Conservation (phyloP, 2,113 vertebrate species). For the Esox niger region DNA sequence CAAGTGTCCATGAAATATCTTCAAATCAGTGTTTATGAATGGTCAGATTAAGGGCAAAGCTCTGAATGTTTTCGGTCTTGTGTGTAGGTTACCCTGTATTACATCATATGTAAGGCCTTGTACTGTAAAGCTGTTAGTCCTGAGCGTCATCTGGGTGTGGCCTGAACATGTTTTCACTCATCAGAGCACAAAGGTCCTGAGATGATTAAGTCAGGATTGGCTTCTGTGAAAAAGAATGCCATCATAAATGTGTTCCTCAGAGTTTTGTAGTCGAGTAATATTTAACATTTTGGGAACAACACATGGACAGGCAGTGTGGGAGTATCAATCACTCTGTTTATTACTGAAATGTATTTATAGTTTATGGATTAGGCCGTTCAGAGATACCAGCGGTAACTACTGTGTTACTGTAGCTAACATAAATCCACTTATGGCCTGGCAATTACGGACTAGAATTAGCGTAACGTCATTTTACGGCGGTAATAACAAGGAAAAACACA, state of each 20-base stretch:
- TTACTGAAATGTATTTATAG: too few species aligned
- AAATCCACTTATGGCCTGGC: too few species aligned
- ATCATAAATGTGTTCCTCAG: slow-evolving; percentile 39
- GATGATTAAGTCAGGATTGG: slow-evolving; percentile 22
- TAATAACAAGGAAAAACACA: slow-evolving; percentile 24
- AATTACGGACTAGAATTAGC: not conserved
- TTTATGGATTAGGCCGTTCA: too few species aligned
- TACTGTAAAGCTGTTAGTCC: not conserved
- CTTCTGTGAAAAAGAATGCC: slow-evolving; percentile 8
- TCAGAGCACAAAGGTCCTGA: slow-evolving; percentile 42
- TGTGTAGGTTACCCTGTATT: too few species aligned
- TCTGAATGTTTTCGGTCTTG: not conserved
- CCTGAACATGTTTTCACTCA: slow-evolving; percentile 4
- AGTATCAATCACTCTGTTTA: too few species aligned
- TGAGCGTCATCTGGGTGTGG: not conserved
- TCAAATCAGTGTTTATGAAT: too few species aligned
- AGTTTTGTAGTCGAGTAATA: slow-evolving; percentile 38
- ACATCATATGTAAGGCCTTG: not conserved
- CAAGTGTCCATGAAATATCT: too few species aligned
- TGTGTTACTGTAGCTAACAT: too few species aligned
- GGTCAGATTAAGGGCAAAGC: not conserved
- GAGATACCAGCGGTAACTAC: too few species aligned
- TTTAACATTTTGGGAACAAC: slow-evolving; percentile 31
- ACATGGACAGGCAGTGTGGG: slow-evolving; percentile 3
- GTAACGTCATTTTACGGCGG: not conserved